A percentile compares a stretch with the other conserved stretches of the same genome.
Conservation (phyloP, 2,888 invertebrate species). For the Spodoptera picta region DNA sequence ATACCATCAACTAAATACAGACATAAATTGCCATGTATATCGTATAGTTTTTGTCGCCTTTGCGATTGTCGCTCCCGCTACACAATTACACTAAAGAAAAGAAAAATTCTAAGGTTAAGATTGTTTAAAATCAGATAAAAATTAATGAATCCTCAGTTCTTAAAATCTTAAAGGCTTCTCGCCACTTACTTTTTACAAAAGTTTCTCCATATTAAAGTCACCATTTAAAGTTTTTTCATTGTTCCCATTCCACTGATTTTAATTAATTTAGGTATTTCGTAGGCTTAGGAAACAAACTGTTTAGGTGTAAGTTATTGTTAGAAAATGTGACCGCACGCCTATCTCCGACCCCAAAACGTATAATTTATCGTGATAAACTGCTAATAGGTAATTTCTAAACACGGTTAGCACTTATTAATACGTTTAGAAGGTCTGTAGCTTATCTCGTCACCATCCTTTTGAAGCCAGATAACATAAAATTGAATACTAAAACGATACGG, state of each 20-base stretch:
- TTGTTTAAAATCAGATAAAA: slow-evolving; percentile 26
- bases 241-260: slow-evolving; percentile 26
- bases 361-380: neutral
- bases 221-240: slow-evolving; percentile 26
- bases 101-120: slow-evolving; percentile 17
- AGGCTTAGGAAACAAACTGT: neutral
- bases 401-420: neutral
- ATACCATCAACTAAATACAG: no score
- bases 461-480: slow-evolving; percentile 27
- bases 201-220: slow-evolving; percentile 23
- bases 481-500: slow-evolving; percentile 42
- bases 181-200: slow-evolving; percentile 35
- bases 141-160: slow-evolving; percentile 38
- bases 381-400: slow-evolving; percentile 3
- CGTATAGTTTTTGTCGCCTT: no score
- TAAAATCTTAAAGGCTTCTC: slow-evolving; percentile 25
- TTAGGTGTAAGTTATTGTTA: neutral
- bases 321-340: slow-evolving; percentile 4
- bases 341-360: neutral
- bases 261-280: slow-evolving; percentile 25
- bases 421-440: neutral
- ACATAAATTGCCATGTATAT: no score
- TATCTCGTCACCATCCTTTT: neutral
- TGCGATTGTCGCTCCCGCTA: no score
- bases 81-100: neutral